Base-by-base conservation (phyloP, 1,140 invertebrate species). In the Drosophila suzukii region DNA sequence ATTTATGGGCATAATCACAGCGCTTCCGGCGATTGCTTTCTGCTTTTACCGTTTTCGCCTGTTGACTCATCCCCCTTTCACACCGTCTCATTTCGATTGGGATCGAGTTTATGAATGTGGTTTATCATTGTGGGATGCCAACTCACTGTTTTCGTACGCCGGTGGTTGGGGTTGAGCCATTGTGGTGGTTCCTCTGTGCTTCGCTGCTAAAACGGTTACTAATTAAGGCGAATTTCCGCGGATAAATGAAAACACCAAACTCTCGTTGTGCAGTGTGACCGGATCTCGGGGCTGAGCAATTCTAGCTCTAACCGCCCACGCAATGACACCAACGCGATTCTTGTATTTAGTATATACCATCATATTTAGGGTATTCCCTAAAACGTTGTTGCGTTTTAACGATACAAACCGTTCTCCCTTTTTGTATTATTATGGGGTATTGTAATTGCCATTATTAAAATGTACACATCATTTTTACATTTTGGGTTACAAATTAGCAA, bases 91-190 rank as follows among this genome's bases (percentile, higher is more conserved):
- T 61, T 53, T 5, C 55, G 11, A 34, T 6, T 43, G 10, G 30
- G 30, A 17, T 15, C 27, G 49, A 7, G 10, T 27, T 61, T 60
- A 39, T 41, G 39, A 60, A 34, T 60, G 11, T 6, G 38, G 60
- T 60, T 24, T 63, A 27, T 34, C 20, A 36, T 8, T 66, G 17
- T 65, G 24, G 49, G 49, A 56, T 53, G 46, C 38, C 46, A 74
- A 91, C 90, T 91, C 74, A 91, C 90, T 91, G 71, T 91, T 91
- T 76, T 91, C 82, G 53, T 91, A 91, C 57, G 83, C 90, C 57
- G 90, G 90, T 86, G 72, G 75, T 81, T 91, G 90, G 49, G 82
- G 90, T 86, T 91, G 90, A 47, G 90, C 84, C 90, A 91, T 91
- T 70, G 49, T 46, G 38, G 55, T 50, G 32, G 43, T 75, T 39